Evolutionary conservation across 2,888 invertebrate species (phyloP).

Genomic region (Aphidius colemani): DNA sequence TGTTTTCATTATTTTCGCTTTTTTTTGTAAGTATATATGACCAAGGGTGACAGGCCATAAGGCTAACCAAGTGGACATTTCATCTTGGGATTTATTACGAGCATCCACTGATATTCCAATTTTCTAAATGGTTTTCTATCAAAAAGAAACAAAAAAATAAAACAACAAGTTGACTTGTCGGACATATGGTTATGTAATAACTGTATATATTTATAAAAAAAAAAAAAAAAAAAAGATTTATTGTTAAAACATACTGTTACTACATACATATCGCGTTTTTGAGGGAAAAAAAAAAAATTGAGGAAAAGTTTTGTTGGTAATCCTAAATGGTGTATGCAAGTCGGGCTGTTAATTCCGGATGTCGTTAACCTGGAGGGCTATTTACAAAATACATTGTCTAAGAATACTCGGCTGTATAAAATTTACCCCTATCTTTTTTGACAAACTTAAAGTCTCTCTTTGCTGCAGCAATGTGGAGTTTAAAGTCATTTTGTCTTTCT

Average conservation of each 20-base stretch:
- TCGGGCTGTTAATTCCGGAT: constrained; percentile 26
- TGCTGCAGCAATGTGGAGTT: neutral
- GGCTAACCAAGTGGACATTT: neutral
- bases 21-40: constrained; percentile 6
- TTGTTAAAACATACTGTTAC: too few relatives aligned
- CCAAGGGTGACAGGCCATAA: constrained; percentile 9
- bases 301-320: constrained; percentile 11
- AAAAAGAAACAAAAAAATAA: constrained; percentile 24
- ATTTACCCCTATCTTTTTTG: constrained; percentile 16
- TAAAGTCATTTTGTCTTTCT: too few relatives aligned
- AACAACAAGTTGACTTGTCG: too few relatives aligned
- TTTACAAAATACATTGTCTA: constrained; percentile 35
- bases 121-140: constrained; percentile 18
- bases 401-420: neutral
- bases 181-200: too few relatives aligned
- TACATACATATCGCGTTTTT: too few relatives aligned
- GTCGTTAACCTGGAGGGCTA: constrained; percentile 36
- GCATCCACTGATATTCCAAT: constrained; percentile 20
- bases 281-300: too few relatives aligned
- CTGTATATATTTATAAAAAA: too few relatives aligned
- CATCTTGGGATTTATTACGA: constrained; percentile 1
- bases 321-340: neutral
- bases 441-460: constrained; percentile 19
- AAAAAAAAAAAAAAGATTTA: too few relatives aligned
- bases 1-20: neutral